Evolutionary conservation across 1,140 invertebrate species (phyloP), one percentile per base, ranked within the genome.

Genomic region (Drosophila virilis): DNA sequence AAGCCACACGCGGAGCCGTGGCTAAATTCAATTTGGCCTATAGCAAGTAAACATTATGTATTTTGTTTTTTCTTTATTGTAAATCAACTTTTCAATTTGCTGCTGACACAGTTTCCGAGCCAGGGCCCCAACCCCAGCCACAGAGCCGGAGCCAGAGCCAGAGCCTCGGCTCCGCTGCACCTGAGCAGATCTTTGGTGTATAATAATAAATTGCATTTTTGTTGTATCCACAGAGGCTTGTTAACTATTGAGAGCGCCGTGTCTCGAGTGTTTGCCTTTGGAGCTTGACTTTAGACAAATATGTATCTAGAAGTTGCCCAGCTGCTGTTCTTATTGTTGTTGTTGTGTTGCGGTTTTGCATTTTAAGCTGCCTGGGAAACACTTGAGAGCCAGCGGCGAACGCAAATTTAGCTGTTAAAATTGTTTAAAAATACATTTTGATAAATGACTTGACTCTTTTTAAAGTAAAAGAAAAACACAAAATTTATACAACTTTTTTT

Each of bases 71-170:
- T 51, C 46, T 58, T 62, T 74, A 70, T 74, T 74, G 66, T 78
- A 81, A 86, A 88, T 88, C 82, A 86, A 83, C 83, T 88, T 88
- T 86, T 86, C 79, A 88, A 86, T 82, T 88, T 74, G 76, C 79
- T 78, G 82, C 82, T 86, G 82, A 86, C 82, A 86, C 82, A 88
- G 82, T 86, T 86, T 88, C 40, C 42, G 22, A 60, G 68, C 70
- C 32, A 32, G 33, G 51, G 33, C 51, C 33, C n/a, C 46, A 17
- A 13, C 60, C 61, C 64, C 38, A 40, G 38, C 38, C 8, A 6
- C 61, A 55, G 40, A 61, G 38, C 22, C 60, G 12, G 68, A 35
- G 38, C 33, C 10, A 5, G 22, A 28, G 12, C 40, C 40, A 28
- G 52, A 38, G 40, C 38, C 32, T 15, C 45, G 40, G 22, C 57